phyloP scores from a whole-genome alignment of 2,797 vertebrate genomes.

The Notolepis coatsorum region DNA sequence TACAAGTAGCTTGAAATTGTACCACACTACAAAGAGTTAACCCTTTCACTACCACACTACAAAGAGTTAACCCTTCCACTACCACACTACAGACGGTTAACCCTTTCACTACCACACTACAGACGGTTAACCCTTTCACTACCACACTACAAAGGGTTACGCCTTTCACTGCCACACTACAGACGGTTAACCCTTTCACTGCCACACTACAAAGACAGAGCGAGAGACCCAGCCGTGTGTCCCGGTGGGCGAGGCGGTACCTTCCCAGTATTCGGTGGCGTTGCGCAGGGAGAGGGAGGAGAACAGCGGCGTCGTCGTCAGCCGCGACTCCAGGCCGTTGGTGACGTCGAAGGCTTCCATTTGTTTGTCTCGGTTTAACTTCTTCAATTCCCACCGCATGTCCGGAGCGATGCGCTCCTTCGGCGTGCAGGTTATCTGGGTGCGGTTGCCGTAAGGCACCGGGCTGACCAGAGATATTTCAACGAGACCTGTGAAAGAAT shows the following conservation, averaged over 20 bases:
- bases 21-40: too few species aligned
- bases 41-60: too few species aligned
- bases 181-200: too few species aligned
- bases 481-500: conserved; percentile 60
- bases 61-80: too few species aligned
- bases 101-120: too few species aligned
- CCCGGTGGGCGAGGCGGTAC: conserved; percentile 34
- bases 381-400: conserved; percentile 28
- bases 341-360: accelerated
- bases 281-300: accelerated
- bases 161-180: too few species aligned
- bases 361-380: accelerated
- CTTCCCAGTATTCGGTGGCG: conserved; percentile 58
- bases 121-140: too few species aligned
- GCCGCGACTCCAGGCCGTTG: conserved; percentile 14
- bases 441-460: accelerated
- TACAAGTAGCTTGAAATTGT: too few species aligned
- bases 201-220: neutral
- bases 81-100: too few species aligned
- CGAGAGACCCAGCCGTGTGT: neutral
- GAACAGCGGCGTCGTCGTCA: accelerated
- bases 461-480: accelerated
- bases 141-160: too few species aligned
- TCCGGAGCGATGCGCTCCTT: accelerated
- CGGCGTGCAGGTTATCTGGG: neutral